Conservation (phyloP, 2,888 invertebrate species). For the Ectemnius lituratus region DNA sequence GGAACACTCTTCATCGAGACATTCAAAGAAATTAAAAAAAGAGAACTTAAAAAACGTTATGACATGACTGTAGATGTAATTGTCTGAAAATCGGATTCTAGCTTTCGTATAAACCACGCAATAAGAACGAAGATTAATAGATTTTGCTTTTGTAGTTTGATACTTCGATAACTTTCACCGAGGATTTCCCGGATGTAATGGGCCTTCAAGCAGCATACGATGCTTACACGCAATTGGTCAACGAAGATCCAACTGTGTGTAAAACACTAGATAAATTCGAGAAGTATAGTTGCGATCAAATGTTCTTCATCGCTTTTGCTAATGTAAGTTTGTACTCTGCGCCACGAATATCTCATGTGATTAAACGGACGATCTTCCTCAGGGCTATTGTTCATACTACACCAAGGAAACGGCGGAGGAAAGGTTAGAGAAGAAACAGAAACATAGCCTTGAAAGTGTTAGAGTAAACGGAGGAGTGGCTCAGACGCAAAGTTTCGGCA, state of each 20-base stretch:
- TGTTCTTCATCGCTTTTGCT: conserved; percentile 11
- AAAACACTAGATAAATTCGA: not conserved
- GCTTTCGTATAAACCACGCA: not conserved
- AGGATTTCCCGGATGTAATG: conserved; percentile 2
- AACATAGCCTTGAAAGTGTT: not conserved
- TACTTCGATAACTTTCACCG: not conserved
- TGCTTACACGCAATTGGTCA: not conserved
- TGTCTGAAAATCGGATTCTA: too few species aligned
- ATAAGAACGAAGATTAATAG: not conserved
- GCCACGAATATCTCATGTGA: not conserved
- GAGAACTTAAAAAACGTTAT: not conserved
- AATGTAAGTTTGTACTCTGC: not conserved
- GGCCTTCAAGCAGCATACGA: not conserved
- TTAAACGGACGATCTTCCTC: not conserved
- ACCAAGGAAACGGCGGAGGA: not conserved
- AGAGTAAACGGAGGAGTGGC: conserved; percentile 9
- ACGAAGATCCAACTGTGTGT: not conserved
- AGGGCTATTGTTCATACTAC: not conserved
- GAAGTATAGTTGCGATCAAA: conserved; percentile 8
- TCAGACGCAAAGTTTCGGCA: not conserved
- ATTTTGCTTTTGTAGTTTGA: not conserved
- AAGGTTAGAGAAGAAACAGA: too few species aligned
- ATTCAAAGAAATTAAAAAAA: not conserved
- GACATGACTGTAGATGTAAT: too few species aligned
- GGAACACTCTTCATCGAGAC: not conserved